phyloP scores from a whole-genome alignment of 64 coral and sea anemone genomes.

The Pocillopora verrucosa region DNA sequence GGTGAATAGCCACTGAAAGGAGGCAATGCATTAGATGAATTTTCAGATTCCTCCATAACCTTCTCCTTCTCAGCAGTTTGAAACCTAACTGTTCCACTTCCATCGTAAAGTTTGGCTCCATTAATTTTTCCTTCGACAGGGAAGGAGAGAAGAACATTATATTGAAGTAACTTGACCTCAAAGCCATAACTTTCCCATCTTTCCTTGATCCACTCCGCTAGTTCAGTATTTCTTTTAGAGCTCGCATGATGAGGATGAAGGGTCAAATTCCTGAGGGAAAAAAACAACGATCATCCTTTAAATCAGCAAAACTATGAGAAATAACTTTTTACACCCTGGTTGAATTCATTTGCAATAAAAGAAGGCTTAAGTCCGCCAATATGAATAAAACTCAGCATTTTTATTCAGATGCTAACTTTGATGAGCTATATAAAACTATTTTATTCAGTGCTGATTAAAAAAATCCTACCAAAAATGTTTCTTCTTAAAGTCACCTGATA shows the following conservation, averaged over 20 bases:
- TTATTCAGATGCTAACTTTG: too few species aligned
- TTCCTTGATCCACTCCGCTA: constrained; percentile 67
- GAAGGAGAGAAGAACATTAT: constrained; percentile 89
- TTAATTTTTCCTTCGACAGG: constrained; percentile 71
- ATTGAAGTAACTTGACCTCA: constrained; percentile 70
- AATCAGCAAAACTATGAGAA: neutral
- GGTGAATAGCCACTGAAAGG: constrained; percentile 87
- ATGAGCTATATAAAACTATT: too few species aligned
- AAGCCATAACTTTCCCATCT: constrained; percentile 76
- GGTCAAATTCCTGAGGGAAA: constrained; percentile 65
- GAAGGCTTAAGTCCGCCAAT: too few species aligned
- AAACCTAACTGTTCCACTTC: constrained; percentile 48
- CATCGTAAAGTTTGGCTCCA: constrained; percentile 66
- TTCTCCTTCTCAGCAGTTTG: constrained; percentile 58
- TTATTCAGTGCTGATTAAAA: too few species aligned
- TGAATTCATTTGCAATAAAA: too few species aligned
- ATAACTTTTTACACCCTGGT: too few species aligned
- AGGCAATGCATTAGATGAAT: constrained; percentile 59
- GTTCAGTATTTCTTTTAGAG: constrained; percentile 67
- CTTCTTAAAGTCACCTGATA: too few species aligned
- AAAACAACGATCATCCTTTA: neutral
- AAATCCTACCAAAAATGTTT: too few species aligned
- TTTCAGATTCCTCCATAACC: constrained; percentile 55
- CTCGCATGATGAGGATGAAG: constrained; percentile 76
- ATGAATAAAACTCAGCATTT: too few species aligned